Evolutionary conservation across 2,888 invertebrate genomes (phyloP), one percentile per base, ranked within the genome.

Genomic region (Crematogaster levior): DNA sequence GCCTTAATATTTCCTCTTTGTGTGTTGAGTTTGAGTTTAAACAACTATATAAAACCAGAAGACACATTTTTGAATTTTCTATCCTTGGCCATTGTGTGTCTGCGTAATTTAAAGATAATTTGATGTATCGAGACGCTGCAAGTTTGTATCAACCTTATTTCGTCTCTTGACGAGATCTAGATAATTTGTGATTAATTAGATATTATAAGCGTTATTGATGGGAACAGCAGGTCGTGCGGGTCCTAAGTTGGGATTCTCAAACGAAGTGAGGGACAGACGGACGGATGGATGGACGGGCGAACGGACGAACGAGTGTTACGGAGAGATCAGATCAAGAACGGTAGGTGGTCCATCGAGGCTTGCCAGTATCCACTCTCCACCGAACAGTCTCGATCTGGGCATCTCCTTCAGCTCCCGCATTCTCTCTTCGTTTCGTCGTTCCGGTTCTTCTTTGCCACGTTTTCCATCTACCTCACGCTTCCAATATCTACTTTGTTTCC

Each of bases 161-260:
- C 77, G 60, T 77, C 82, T 89, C 68, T 43, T 48, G 56, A 48
- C 72, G 68, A 60, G 91, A 93, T 94, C 93, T 92, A 93, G 93
- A 94, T 94, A 93, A 93, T 93, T 91, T 90, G 91, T 94, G 94
- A 94, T 94, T 94, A 94, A 94, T 94, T 94, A 93, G 93, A 93
- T 93, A 94, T 93, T 93, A 92, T 92, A 90, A 91, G 92, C 89
- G 89, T 94, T 94, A 94, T 94, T 94, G 93, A 94, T 94, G 94
- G 93, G 92, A 92, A 93, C 91, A 90, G 86, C 90, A 70, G 84
- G 84, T 61, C 84, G 83, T 72, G 72, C 58, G 61, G 65, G 75
- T 34, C 73, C 73, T 15, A 83, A 74, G 66, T 51, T 60, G 51
- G 46, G 65, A 56, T 70, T 86, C 82, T 86, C 27, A 21, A 63